Conservation (phyloP, 2,113 vertebrate species). For the Symphodus melops region DNA sequence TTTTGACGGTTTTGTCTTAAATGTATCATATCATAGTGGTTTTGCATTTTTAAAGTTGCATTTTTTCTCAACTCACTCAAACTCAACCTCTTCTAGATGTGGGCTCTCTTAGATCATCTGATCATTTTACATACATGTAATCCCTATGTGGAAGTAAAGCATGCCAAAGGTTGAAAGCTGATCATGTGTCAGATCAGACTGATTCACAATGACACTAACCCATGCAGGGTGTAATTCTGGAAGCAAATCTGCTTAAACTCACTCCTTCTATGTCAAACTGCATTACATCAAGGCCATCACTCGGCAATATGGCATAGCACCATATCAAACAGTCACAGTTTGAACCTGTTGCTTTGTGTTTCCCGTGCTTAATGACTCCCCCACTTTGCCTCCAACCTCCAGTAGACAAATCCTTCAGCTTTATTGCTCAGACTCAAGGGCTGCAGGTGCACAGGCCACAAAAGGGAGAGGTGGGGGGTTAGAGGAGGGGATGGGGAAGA, state of each 20-base stretch:
- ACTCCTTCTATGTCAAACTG: slow-evolving; percentile 75
- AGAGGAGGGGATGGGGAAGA: slow-evolving; percentile 62
- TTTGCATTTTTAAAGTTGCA: neutral
- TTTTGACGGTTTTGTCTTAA: neutral
- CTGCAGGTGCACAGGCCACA: slow-evolving; percentile 81
- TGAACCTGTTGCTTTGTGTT: slow-evolving; percentile 78
- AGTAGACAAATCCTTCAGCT: slow-evolving; percentile 81
- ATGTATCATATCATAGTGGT: neutral
- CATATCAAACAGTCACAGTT: slow-evolving; percentile 62
- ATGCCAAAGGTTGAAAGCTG: slow-evolving; percentile 43
- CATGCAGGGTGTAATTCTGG: slow-evolving; percentile 76
- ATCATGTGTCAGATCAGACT: slow-evolving; percentile 68
- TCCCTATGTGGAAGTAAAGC: slow-evolving; percentile 23
- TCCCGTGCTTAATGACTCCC: slow-evolving; percentile 63
- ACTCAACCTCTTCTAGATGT: neutral
- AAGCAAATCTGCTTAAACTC: slow-evolving; percentile 79
- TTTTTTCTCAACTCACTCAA: neutral
- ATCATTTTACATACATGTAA: slow-evolving; percentile 28
- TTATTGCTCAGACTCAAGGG: slow-evolving; percentile 81
- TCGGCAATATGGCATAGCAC: slow-evolving; percentile 57
- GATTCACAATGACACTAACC: slow-evolving; percentile 74
- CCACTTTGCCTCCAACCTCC: slow-evolving; percentile 68
- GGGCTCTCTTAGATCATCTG: neutral
- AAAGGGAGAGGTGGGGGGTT: slow-evolving; percentile 58
- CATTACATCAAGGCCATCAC: slow-evolving; percentile 68